These are phyloP conservation scores for Scaptodrosophila latifasciaeformis DNA, from an alignment of 2,888 invertebrate species.

Conservation along the genomic window DNA sequence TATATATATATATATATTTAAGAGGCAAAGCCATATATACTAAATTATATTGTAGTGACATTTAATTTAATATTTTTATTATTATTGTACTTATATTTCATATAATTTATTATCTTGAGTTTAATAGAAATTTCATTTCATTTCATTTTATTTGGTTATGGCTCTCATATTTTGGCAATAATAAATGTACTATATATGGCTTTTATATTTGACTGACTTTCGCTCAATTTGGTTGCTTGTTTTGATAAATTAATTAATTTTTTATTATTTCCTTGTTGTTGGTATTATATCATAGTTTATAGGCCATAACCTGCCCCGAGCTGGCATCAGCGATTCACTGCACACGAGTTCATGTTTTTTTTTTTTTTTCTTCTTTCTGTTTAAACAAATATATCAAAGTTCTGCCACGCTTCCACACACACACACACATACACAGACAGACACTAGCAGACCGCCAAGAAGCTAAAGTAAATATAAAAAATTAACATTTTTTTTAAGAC, in stretches of 20 bases:
- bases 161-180: slow-evolving; percentile 41
- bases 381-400: slow-evolving; percentile 55
- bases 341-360: slow-evolving; percentile 31
- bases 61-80: slow-evolving; percentile 3
- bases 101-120: slow-evolving; percentile 1
- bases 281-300: slow-evolving; percentile 54
- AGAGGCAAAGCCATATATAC: slow-evolving; percentile 41
- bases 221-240: slow-evolving; percentile 17
- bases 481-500: slow-evolving; percentile 34
- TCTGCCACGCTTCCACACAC: slow-evolving; percentile 58
- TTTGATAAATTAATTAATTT: slow-evolving; percentile 48
- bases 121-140: slow-evolving; percentile 19
- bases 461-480: slow-evolving; percentile 9
- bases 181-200: slow-evolving; percentile 36
- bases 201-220: slow-evolving; percentile 30
- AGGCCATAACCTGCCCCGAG: slow-evolving; percentile 14
- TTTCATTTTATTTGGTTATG: slow-evolving; percentile 37
- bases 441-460: slow-evolving; percentile 45
- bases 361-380: too few relatives aligned
- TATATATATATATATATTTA: slow-evolving; percentile 20
- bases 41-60: slow-evolving; percentile 21
- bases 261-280: slow-evolving; percentile 56
- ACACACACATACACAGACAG: slow-evolving; percentile 30
- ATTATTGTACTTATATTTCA: neutral
- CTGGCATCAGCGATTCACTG: slow-evolving; percentile 48